Base-by-base conservation (phyloP, 2,113 vertebrate species). In the Pteruthius melanotis region DNA sequence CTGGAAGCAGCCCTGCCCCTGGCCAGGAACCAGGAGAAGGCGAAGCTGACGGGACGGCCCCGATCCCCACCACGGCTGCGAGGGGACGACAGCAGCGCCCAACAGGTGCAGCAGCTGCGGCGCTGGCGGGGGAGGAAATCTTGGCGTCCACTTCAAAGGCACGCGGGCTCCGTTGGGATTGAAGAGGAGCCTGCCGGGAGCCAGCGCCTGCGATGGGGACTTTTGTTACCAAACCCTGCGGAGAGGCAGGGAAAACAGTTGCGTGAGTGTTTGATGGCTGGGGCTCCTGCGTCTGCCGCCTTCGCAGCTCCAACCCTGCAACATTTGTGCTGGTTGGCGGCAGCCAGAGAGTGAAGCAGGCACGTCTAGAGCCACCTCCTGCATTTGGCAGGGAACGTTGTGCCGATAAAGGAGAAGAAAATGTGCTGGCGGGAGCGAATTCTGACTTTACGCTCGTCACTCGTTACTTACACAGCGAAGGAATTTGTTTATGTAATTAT, bases 181-280 rank as follows among this genome's bases (percentile, higher is more conserved):
- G 70, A 26, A 45, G 69, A 79, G 89, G 84, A 93, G 89, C 93
- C 87, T n/a, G 89, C 37, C 13, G 57, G 89, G 78, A 96, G 91
- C 24, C 84, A 68, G 84, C 24, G 89, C 82, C 82, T 78, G 93
- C 91, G 22, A 28, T 4, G 74, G 91, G 94, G 95, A 93, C 87
- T 95, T 92, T 79, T 94, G 94, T 97, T 87, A 87, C 53, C 94
- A 91, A 95, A 87, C 89, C 93, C 94, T 3, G n/a, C 10, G 1
- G 93, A 76, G 91, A 95, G 93, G 89, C 93, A 95, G 93, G 64
- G 95, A 80, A 90, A 93, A 95, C 94, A 95, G 27, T 75, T 63
- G 91, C 6, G 31, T 87, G 87, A 57, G 83, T 23, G 94, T 89
- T 37, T 61, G 94, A 68, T 78, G 94, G 94, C 91, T 89, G 93